Evolutionary conservation across 35 echinoderm and acorn worm genomes (phyloP), one percentile per base, ranked within the genome.

Genomic region (Strongylocentrotus purpuratus): DNA sequence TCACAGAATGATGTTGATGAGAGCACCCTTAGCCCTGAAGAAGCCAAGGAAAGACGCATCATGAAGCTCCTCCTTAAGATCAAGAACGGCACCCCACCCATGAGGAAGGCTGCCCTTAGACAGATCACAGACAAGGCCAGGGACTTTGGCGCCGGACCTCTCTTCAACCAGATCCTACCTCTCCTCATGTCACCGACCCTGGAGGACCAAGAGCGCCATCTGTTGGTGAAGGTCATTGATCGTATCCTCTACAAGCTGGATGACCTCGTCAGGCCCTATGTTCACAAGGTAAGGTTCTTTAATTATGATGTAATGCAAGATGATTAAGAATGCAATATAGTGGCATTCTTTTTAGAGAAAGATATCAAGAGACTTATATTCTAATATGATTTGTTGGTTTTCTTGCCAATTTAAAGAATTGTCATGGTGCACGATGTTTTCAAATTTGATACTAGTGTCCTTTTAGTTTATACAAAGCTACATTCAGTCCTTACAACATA

Each of bases 201-300:
- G 50, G 98, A 99, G 88, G 98, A 99, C 93, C 98, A 99, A 98
- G 98, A 99, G 94, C 98, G 98, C 78, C 98, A 99, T 95, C 95
- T 99, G 46, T 97, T 99, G 97, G 98, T 99, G 61, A 99, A 99
- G 86, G 98, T 99, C 47, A 99, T 99, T 88, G 98, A 99, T 94
- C 94, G 98, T 14, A 99, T 99, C 50, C 94, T 99, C 31, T 99
- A 99, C 93, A 99, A 99, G 88, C 92, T 99, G 33, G 98, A 99
- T 71, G 98, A 99, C 91, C 88, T 99, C 35, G 98, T 99, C 18
- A 85, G 98, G 94, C 98, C 98, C 0, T 99, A 97, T 92, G 98
- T 99, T 22, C 98, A 99, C 96, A 99, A 99, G 96, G 98, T 99
- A 93, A 95, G 96, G 28, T 78, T 78, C 28, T 8, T 78, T 22